A percentile compares a stretch with the other conserved stretches of the same genome.
Conservation (phyloP, 1,140 invertebrate species). For the Euschistus heros region DNA sequence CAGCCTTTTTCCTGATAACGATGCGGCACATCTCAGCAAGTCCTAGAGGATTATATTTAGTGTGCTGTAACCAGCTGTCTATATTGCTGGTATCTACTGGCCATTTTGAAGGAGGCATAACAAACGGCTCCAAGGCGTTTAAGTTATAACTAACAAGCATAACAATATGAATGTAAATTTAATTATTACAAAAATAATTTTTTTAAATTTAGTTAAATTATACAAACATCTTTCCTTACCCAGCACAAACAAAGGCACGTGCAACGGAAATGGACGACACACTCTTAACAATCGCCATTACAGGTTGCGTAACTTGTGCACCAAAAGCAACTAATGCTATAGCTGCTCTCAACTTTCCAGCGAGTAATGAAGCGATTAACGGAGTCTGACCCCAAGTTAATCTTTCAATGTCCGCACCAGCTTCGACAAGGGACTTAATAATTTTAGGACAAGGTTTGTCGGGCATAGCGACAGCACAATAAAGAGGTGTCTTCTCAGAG, state of each 20-base stretch:
- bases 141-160: constrained; percentile 30
- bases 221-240: constrained; percentile 24
- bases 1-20: constrained; percentile 32
- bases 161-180: neutral
- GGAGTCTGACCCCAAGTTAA: constrained; percentile 41
- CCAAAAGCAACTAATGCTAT: constrained; percentile 40
- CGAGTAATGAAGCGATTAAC: constrained; percentile 38
- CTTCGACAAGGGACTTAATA: constrained; percentile 36
- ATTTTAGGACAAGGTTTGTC: neutral
- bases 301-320: constrained; percentile 32
- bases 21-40: constrained; percentile 39
- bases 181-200: neutral
- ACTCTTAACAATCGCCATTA: neutral
- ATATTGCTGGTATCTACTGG: constrained; percentile 28
- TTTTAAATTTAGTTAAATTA: neutral
- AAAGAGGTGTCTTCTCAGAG: constrained; percentile 43
- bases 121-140: constrained; percentile 30
- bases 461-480: constrained; percentile 38
- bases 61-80: constrained; percentile 31
- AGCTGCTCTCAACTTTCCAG: constrained; percentile 37
- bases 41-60: constrained; percentile 37
- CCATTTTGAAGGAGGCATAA: constrained; percentile 31
- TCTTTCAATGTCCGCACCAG: constrained; percentile 38
- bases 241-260: constrained; percentile 33
- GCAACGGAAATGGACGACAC: neutral